A percentile compares a stretch with the other conserved stretches of the same genome.
These are phyloP conservation scores for Microtus ochrogaster DNA, from an alignment of 2,113 vertebrate genomes.

Conservation along the genomic window DNA sequence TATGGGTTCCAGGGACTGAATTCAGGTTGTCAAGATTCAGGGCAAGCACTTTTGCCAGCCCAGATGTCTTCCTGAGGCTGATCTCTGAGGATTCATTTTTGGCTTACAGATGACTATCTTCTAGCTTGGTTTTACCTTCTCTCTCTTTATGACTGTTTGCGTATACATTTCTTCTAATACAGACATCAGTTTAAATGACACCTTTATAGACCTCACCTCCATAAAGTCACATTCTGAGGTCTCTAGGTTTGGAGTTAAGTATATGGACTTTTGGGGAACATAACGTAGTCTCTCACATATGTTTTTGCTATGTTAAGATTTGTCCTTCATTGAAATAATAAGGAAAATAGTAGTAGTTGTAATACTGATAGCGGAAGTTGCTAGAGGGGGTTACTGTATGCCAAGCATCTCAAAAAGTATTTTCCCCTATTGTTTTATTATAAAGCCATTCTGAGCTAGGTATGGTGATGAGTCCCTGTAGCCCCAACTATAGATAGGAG, in stretches of 20 bases:
- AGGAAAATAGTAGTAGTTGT: not conserved
- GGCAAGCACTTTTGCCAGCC: not conserved
- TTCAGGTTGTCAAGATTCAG: not conserved
- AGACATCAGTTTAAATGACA: not conserved
- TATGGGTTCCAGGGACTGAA: not conserved
- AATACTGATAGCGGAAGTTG: not conserved
- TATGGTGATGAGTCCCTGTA: not conserved
- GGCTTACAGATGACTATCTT: not conserved
- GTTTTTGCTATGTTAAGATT: conserved; percentile 13
- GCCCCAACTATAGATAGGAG: not conserved
- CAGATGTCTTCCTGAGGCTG: not conserved
- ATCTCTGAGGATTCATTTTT: not conserved
- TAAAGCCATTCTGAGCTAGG: not conserved
- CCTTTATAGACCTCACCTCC: not conserved
- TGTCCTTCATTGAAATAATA: conserved; percentile 25
- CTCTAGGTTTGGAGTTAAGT: not conserved
- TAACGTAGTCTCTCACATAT: not conserved
- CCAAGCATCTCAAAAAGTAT: not conserved
- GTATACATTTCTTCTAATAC: not conserved
- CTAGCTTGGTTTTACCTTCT: not conserved
- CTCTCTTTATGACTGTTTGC: not conserved
- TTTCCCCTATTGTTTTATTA: not conserved
- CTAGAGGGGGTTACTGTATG: not conserved
- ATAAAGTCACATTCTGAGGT: not conserved
- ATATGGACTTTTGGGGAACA: not conserved